Base-by-base conservation (phyloP, 2,888 invertebrate species). In the Lasioglossum zephyrum region DNA sequence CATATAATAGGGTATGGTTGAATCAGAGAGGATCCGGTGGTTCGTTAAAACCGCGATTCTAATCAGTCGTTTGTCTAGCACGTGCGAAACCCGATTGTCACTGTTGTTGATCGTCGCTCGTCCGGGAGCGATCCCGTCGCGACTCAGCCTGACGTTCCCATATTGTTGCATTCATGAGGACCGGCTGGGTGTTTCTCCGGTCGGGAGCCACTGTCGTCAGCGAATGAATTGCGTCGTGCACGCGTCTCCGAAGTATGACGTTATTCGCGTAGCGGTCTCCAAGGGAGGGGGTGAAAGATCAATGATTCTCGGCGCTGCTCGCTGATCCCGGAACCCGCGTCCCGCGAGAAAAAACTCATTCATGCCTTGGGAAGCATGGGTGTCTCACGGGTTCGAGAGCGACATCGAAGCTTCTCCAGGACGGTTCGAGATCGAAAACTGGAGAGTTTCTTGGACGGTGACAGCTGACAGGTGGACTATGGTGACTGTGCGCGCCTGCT, bases 221-320 rank as follows among this genome's bases (percentile, higher is more conserved):
- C 63, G 63, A 16, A 78, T 73, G 39, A 89, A 90, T 87, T 89
- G 87, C 90, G 87, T 86, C 80, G 91, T 77, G 76, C 60, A 74
- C 57, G 53, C 63, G 73, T 36, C 66, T 78, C 69, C 72, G 75
- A 70, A 78, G 70, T 81, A 60, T 82, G 88, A 86, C 88, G 91
- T 86, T 73, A 79, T 49, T 60, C 60, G 79, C 82, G 84, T 88
- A 75, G 84, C 82, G 69, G 13, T 82, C 31, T 80, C 69, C 69
- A 41, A 2, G 39, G 44, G 11, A 36, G 57, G 49, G 41, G 57
- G 74, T 74, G 86, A 76, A 85, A 84, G 91, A 92, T 92, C 92
- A 92, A 92, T 92, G 92, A 92, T 92, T 91, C 84, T 74, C 79
- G 78, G 83, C 57, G 73, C 77, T 47, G 66, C 63, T n/a, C n/a